Evolutionary conservation across 2,113 vertebrate genomes (phyloP).

Genomic region (Prinia subflava): DNA sequence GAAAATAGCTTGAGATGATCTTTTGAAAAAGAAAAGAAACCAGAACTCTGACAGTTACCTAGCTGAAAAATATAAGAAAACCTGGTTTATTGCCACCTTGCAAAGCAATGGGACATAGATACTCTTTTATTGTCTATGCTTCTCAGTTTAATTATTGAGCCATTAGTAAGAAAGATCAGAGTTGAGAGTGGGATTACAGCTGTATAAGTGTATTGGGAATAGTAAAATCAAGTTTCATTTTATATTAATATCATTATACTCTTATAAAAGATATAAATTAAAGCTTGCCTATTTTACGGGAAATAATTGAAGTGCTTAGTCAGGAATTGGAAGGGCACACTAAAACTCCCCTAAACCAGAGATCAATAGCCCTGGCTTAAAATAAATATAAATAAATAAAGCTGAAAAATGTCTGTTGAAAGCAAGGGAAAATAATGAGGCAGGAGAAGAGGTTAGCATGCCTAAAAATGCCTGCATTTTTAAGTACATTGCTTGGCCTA

Average conservation of each 20-base stretch:
- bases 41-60: background rate
- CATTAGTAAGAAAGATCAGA: conserved; percentile 7
- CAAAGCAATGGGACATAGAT: background rate
- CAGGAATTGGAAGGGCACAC: background rate
- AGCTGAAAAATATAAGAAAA: background rate
- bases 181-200: background rate
- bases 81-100: background rate
- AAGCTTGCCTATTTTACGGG: background rate
- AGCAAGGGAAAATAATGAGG: background rate
- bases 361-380: background rate
- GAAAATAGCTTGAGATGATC: background rate
- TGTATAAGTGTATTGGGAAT: background rate
- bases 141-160: conserved; percentile 33
- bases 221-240: conserved; percentile 39
- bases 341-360: background rate
- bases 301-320: conserved; percentile 30
- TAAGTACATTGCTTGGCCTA: background rate
- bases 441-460: background rate
- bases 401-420: background rate
- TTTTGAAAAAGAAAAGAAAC: background rate
- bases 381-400: conserved; percentile 16
- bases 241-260: background rate
- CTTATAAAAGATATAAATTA: conserved; percentile 11
- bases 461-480: background rate
- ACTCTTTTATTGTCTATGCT: background rate